A percentile compares a stretch with the other conserved stretches of the same genome.
Evolutionary conservation across 2,113 vertebrate genomes (phyloP).

Genomic region (Orientallactaga bullata): DNA sequence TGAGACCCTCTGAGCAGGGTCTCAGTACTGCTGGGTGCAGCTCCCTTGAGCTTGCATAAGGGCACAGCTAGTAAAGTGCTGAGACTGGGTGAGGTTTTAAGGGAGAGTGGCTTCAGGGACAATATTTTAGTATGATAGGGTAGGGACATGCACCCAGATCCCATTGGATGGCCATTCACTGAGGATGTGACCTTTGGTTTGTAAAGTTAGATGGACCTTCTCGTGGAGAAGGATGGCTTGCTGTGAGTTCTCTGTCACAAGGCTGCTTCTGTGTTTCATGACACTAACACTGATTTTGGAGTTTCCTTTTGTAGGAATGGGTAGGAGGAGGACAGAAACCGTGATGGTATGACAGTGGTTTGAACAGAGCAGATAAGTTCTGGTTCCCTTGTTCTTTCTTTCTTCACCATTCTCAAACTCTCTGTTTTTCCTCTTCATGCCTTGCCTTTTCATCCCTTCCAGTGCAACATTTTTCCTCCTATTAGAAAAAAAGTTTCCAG

Average conservation of each 20-base stretch:
- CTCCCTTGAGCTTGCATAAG: not conserved
- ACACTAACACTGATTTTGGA: not conserved
- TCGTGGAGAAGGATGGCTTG: not conserved
- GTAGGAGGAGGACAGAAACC: too few relatives aligned
- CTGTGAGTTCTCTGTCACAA: not conserved
- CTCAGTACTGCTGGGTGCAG: not conserved
- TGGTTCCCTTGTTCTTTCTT: not conserved
- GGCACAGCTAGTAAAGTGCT: not conserved
- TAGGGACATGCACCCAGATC: not conserved
- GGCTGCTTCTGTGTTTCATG: not conserved
- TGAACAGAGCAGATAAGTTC: not conserved
- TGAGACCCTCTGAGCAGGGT: not conserved
- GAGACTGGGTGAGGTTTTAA: not conserved
- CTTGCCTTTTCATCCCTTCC: not conserved
- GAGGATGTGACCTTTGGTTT: not conserved
- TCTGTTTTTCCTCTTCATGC: not conserved
- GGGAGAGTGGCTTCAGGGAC: not conserved
- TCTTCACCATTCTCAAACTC: not conserved
- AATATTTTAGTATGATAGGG: not conserved
- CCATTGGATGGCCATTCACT: not conserved
- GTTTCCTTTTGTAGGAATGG: not conserved
- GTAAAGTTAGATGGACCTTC: not conserved
- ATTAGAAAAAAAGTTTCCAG: conserved; percentile 9
- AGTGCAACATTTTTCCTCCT: too few relatives aligned
- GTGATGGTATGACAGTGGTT: not conserved